phyloP scores from a whole-genome alignment of 2,113 vertebrate genomes.

The Lanius ludovicianus region DNA sequence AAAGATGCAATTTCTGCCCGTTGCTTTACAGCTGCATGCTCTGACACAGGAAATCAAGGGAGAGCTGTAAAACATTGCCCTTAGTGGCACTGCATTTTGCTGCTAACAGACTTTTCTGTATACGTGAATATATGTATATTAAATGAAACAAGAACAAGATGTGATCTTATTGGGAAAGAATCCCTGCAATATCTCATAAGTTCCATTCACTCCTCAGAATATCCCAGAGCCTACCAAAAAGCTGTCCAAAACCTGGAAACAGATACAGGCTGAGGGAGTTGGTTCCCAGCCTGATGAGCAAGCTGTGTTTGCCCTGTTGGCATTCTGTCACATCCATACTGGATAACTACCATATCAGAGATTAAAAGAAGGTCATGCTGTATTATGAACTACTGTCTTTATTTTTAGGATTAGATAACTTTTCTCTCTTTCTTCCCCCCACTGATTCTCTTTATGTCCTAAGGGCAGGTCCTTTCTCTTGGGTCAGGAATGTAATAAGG shows the following conservation, averaged over 20 bases:
- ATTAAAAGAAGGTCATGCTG: conserved; percentile 70
- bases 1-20: neutral
- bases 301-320: conserved; percentile 22
- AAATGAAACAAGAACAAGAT: conserved; percentile 70
- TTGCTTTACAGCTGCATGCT: conserved; percentile 10
- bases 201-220: neutral
- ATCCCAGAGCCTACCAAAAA: conserved; percentile 25
- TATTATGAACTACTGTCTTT: conserved; percentile 68
- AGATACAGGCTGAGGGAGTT: neutral
- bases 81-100: neutral
- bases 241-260: conserved; percentile 33
- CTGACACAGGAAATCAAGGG: conserved; percentile 54
- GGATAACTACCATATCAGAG: conserved; percentile 48
- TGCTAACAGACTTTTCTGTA: neutral
- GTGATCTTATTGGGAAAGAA: conserved; percentile 69
- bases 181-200: conserved; percentile 47
- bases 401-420: conserved; percentile 76
- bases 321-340: conserved; percentile 39
- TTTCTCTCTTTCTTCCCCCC: neutral
- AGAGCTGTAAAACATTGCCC: conserved; percentile 40
- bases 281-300: neutral
- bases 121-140: neutral
- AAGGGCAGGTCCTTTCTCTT: conserved; percentile 74
- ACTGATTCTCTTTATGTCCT: conserved; percentile 69
- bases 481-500: conserved; percentile 89